Evolutionary conservation across 2,797 vertebrate species (phyloP).

Genomic region (Pseudochaenichthys georgianus): DNA sequence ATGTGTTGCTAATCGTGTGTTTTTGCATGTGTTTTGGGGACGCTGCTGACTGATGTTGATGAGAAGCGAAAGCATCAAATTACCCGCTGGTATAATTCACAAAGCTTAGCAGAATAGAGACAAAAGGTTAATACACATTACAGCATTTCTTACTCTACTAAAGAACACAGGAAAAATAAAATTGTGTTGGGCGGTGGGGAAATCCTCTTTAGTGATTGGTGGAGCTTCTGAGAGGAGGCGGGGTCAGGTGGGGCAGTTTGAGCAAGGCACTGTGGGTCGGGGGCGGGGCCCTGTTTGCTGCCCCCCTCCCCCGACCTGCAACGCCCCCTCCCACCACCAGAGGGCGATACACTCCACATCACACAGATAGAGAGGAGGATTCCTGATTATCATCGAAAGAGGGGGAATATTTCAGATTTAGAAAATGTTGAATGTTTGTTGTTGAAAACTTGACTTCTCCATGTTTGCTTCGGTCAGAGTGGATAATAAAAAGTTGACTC

Average conservation of each 20-base stretch:
- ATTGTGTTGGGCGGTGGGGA: constrained; percentile 36
- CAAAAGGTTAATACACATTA: constrained; percentile 68
- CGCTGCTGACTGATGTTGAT: constrained; percentile 44
- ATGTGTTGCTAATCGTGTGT: constrained; percentile 19
- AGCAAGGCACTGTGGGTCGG: constrained; percentile 79
- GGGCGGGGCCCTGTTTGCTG: constrained; percentile 58
- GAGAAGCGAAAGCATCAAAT: constrained; percentile 54
- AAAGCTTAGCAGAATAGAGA: constrained; percentile 77
- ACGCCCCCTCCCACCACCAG: constrained; percentile 65
- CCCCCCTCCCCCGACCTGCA: constrained; percentile 62
- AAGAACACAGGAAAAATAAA: constrained; percentile 62
- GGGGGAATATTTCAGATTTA: constrained; percentile 17
- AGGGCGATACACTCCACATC: constrained; percentile 65
- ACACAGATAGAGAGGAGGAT: constrained; percentile 36
- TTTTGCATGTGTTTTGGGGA: constrained; percentile 66
- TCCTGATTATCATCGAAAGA: constrained; percentile 58
- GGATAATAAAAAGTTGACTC: constrained; percentile 67
- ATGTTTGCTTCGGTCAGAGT: constrained; percentile 63
- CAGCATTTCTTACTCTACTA: constrained; percentile 69
- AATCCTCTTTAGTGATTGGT: constrained; percentile 50
- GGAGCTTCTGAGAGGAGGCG: constrained; percentile 43
- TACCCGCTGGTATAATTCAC: constrained; percentile 61
- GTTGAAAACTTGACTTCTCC: constrained; percentile 48
- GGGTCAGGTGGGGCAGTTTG: constrained; percentile 58
- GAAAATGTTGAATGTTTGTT: constrained; percentile 33